phyloP scores from a whole-genome alignment of 1,140 invertebrate genomes.

The Bactericera cockerelli region DNA sequence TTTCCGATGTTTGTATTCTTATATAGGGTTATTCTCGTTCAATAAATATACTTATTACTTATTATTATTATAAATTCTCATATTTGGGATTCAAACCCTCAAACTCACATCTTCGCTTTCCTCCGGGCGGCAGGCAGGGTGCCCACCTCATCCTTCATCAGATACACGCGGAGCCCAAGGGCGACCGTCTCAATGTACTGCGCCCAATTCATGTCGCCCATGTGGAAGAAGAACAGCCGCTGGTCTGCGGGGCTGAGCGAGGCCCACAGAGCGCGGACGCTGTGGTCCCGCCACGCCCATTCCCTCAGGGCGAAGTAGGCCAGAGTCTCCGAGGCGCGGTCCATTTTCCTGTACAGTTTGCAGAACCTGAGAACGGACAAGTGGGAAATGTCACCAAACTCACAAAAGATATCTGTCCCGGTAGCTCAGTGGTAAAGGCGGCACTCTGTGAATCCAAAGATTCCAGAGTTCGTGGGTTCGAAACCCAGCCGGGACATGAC shows the following conservation, averaged over 20 bases:
- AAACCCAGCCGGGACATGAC: too few species aligned
- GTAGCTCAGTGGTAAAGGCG: too few species aligned
- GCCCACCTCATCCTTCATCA: constrained; percentile 45
- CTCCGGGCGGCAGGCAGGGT: constrained; percentile 26
- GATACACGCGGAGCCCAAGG: constrained; percentile 37
- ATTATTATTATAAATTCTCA: too few species aligned
- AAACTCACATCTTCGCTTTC: constrained; percentile 20
- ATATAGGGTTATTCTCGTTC: too few species aligned
- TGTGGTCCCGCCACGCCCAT: constrained; percentile 54
- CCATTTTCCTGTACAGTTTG: constrained; percentile 53
- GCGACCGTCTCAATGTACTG: constrained; percentile 40
- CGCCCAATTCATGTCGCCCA: constrained; percentile 43
- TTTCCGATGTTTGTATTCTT: too few species aligned
- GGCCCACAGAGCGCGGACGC: constrained; percentile 40
- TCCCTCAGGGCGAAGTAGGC: constrained; percentile 51
- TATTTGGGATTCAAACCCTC: too few species aligned
- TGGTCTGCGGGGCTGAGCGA: constrained; percentile 44
- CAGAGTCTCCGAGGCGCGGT: constrained; percentile 48
- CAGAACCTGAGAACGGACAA: constrained; percentile 39
- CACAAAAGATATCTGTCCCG: too few species aligned
- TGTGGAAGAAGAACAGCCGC: constrained; percentile 48
- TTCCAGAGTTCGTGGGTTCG: too few species aligned
- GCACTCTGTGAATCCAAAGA: too few species aligned
- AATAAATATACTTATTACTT: too few species aligned
- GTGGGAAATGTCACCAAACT: background rate